Conservation (phyloP, 2,113 vertebrate genomes). For the Oncorhynchus gorbuscha region DNA sequence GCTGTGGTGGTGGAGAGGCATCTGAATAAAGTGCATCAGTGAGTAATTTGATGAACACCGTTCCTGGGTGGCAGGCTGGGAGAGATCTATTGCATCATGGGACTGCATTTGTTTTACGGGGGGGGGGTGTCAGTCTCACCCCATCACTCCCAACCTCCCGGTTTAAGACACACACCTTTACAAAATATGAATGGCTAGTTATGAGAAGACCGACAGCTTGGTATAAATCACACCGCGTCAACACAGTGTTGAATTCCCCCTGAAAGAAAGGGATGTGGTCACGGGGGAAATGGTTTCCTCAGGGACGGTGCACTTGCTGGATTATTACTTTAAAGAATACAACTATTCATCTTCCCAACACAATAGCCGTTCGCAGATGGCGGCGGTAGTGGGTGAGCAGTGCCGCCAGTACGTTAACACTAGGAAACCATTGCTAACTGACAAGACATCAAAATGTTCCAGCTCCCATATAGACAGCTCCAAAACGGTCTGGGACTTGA, state of each 20-base stretch:
- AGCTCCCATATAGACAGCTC: neutral
- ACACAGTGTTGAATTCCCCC: slow-evolving; percentile 15
- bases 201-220: slow-evolving; percentile 25
- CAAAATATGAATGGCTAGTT: slow-evolving; percentile 32
- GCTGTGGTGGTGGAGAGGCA: neutral
- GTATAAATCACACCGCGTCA: slow-evolving; percentile 36
- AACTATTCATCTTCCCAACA: neutral
- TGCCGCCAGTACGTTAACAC: too few species aligned
- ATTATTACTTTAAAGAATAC: slow-evolving; percentile 5
- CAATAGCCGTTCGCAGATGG: neutral
- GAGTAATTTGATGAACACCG: slow-evolving; percentile 40
- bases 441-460: neutral
- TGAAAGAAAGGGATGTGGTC: slow-evolving; percentile 31
- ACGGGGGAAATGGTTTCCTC: slow-evolving; percentile 12
- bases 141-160: neutral
- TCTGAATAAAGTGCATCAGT: slow-evolving; percentile 18
- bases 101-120: slow-evolving; percentile 23
- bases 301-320: neutral
- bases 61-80: slow-evolving; percentile 21
- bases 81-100: slow-evolving; percentile 12
- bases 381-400: too few species aligned
- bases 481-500: neutral
- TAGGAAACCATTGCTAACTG: neutral
- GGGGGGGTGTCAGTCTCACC: neutral
- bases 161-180: slow-evolving; percentile 6